Evolutionary conservation across 2,113 vertebrate species (phyloP).

Genomic region (Hucho hucho): DNA sequence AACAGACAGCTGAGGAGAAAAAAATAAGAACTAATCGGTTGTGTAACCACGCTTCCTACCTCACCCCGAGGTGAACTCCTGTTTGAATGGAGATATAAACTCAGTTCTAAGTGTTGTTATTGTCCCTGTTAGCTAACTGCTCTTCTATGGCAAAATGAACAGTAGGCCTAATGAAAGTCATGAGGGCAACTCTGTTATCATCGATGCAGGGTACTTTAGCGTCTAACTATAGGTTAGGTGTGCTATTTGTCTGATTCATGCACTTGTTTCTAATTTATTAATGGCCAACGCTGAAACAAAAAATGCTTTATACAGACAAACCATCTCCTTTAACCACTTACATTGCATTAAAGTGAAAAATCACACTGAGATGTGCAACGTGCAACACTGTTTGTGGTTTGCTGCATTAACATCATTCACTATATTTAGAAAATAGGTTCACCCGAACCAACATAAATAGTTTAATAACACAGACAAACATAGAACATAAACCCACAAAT

Average conservation of each 20-base stretch:
- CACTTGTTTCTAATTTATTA: neutral
- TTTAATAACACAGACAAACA: neutral
- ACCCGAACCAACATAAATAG: neutral
- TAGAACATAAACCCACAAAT: no score
- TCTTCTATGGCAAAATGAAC: neutral
- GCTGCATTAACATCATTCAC: no score
- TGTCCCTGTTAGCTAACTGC: neutral
- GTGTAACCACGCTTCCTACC: neutral
- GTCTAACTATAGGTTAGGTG: neutral
- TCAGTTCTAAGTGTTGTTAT: neutral
- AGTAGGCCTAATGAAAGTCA: neutral
- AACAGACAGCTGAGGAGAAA: neutral
- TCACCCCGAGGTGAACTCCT: constrained; percentile 9
- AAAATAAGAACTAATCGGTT: constrained; percentile 1
- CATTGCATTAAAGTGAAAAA: neutral
- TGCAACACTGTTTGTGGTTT: no score
- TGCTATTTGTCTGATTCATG: neutral
- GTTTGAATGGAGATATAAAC: constrained; percentile 3
- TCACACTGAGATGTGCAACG: neutral
- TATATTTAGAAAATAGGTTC: no score
- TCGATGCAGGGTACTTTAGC: neutral
- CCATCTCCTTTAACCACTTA: neutral
- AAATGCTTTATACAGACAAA: neutral
- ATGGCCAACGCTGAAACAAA: neutral
- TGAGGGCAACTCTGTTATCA: neutral